phyloP scores from a whole-genome alignment of 2,113 vertebrate genomes.

The Dascyllus trimaculatus region DNA sequence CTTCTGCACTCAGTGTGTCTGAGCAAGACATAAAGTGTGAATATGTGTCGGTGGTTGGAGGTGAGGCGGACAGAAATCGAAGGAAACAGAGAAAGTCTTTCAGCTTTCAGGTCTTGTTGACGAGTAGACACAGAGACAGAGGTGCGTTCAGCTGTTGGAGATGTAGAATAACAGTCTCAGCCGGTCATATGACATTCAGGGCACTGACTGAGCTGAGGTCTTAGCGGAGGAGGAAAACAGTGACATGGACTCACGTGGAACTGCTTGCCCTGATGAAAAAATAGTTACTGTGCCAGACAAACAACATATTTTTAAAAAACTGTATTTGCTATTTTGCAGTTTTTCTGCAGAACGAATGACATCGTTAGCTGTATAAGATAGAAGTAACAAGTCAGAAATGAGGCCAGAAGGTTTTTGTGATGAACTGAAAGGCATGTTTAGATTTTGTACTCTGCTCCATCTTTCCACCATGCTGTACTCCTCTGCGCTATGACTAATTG shows the following conservation, averaged over 20 bases:
- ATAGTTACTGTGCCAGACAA: conserved; percentile 6
- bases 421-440: neutral
- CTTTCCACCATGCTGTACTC: neutral
- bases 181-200: conserved; percentile 54
- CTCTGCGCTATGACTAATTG: neutral
- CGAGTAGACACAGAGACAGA: neutral
- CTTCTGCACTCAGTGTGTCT: conserved; percentile 18
- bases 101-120: conserved; percentile 22
- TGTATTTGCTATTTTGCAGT: neutral
- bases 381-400: no score
- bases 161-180: conserved; percentile 48
- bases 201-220: conserved; percentile 38
- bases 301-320: neutral
- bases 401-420: neutral
- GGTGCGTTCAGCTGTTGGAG: conserved; percentile 11
- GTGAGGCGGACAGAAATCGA: neutral
- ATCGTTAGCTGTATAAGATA: neutral
- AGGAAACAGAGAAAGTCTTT: neutral
- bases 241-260: conserved; percentile 44
- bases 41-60: neutral
- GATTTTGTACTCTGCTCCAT: neutral
- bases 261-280: conserved; percentile 34
- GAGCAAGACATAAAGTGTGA: neutral
- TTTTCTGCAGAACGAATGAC: neutral
- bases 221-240: conserved; percentile 42